Percentiles rank a stretch among this genome's conserved stretches.
Evolutionary conservation across 2,113 vertebrate species (phyloP).

Genomic region (Scopus umbretta): DNA sequence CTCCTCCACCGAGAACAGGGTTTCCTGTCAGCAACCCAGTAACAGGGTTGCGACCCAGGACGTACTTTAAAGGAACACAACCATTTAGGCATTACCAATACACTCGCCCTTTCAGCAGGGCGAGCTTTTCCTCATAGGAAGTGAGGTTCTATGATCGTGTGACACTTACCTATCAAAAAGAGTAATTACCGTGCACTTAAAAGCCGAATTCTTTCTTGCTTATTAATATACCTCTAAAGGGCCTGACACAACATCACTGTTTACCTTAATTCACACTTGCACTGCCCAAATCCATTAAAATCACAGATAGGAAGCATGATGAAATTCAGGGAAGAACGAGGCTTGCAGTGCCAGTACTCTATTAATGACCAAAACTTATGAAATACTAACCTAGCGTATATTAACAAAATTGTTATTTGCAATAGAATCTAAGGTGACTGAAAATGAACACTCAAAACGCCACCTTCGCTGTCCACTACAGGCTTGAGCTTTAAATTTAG

Average conservation of each 20-base stretch:
- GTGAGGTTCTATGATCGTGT: neutral
- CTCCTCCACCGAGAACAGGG: neutral
- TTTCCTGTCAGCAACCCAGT: neutral
- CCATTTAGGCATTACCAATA: neutral
- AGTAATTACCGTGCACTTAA: neutral
- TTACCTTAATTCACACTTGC: neutral
- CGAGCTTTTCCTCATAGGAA: neutral
- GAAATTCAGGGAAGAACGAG: neutral
- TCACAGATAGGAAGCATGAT: fast-evolving
- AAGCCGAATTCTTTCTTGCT: neutral
- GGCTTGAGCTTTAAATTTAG: neutral
- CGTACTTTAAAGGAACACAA: neutral
- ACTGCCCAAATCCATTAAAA: neutral
- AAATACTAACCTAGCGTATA: fast-evolving
- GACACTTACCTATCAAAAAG: neutral
- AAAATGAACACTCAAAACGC: too few relatives aligned
- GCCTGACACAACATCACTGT: neutral
- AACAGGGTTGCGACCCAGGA: neutral
- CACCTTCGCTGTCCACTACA: neutral
- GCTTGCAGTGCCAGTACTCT: neutral
- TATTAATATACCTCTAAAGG: neutral
- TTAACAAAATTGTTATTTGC: fast-evolving
- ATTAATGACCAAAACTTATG: fast-evolving
- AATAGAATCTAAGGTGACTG: fast-evolving
- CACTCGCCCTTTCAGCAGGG: neutral